Percentiles rank a stretch among this genome's conserved stretches.
These are phyloP conservation scores for Alfaro cultratus DNA, from an alignment of 2,797 vertebrate genomes.

Conservation along the genomic window DNA sequence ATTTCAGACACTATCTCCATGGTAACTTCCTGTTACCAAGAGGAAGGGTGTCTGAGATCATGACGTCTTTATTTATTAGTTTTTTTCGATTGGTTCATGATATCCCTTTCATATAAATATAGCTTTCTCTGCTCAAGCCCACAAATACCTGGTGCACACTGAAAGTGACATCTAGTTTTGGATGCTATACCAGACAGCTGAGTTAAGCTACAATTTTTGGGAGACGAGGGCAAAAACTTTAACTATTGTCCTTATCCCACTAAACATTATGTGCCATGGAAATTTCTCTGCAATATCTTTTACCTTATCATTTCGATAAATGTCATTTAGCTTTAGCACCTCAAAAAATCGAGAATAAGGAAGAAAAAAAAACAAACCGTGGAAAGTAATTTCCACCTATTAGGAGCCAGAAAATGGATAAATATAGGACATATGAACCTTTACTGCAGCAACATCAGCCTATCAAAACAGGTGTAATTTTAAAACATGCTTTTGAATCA, in stretches of 20 bases:
- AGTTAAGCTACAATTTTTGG: not conserved
- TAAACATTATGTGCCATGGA: not conserved
- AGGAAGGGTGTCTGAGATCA: constrained; percentile 38
- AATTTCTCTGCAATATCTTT: not conserved
- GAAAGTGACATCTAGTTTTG: constrained; percentile 3
- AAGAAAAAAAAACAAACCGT: not conserved
- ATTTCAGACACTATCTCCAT: constrained; percentile 44
- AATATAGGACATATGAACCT: not conserved
- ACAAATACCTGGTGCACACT: not conserved
- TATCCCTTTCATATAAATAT: constrained; percentile 9
- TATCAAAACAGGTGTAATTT: not conserved
- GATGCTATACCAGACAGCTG: not conserved
- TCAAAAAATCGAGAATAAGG: not conserved
- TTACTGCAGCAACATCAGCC: not conserved
- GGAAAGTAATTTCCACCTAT: not conserved
- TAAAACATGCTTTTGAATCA: not conserved
- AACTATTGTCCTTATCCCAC: not conserved
- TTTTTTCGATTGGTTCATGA: constrained; percentile 19
- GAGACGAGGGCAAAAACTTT: not conserved
- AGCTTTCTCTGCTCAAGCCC: not conserved
- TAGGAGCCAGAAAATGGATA: not conserved
- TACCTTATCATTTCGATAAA: not conserved
- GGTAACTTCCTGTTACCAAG: constrained; percentile 50
- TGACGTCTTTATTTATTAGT: constrained; percentile 4
- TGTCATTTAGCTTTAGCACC: not conserved